phyloP scores from a whole-genome alignment of 2,888 invertebrate species.

The Teleogryllus oceanicus region DNA sequence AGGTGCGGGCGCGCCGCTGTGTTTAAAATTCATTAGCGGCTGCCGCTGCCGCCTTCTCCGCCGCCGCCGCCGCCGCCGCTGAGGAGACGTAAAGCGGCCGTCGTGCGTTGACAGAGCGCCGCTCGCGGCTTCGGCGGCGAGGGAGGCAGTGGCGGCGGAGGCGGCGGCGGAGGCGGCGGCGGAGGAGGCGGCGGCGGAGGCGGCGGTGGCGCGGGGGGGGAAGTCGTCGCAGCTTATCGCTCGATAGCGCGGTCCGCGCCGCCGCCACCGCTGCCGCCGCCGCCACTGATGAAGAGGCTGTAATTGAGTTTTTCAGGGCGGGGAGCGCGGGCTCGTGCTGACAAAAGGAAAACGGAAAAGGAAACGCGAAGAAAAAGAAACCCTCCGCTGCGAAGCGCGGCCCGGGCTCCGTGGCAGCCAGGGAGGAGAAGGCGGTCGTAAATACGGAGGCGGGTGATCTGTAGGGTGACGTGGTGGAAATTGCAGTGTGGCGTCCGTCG shows the following conservation, averaged over 20 bases:
- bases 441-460: too few species aligned
- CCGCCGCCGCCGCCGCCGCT: background rate
- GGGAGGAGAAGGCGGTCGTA: too few species aligned
- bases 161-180: background rate
- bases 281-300: background rate
- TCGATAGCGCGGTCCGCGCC: background rate
- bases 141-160: too few species aligned
- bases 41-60: background rate
- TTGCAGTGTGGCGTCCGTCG: too few species aligned
- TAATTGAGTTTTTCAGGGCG: slow-evolving; percentile 4
- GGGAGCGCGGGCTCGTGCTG: background rate
- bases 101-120: too few species aligned
- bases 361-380: background rate
- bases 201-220: too few species aligned
- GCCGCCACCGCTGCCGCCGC: background rate
- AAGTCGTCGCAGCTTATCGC: background rate
- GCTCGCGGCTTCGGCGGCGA: too few species aligned
- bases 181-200: too few species aligned
- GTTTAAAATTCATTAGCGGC: background rate
- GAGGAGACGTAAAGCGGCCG: too few species aligned
- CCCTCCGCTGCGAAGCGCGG: background rate
- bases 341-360: slow-evolving; percentile 9
- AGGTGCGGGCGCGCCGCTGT: background rate
- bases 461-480: too few species aligned
- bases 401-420: too few species aligned